Evolutionary conservation across 2,797 vertebrate genomes (phyloP), one percentile per base, ranked within the genome.

Genomic region (Epinephelus awoara): DNA sequence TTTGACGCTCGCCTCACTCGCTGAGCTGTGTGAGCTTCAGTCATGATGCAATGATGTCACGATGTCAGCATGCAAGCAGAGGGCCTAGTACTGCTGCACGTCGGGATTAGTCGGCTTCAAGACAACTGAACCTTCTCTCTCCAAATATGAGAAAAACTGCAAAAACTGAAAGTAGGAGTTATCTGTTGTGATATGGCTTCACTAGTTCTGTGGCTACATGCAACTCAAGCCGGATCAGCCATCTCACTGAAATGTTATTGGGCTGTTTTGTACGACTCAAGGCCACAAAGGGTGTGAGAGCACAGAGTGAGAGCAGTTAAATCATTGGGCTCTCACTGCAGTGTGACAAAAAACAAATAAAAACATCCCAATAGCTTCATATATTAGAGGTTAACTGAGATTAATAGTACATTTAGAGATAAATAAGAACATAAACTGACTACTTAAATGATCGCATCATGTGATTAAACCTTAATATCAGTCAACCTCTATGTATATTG

Each of bases 361-460:
- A 91, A 94, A 94, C 91, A 95, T 91, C 95, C 95, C 95, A 96
- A 95, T 95, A 96, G 94, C 95, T 91, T 94, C 81, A 94, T 95
- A 95, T 94, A 93, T 90, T 91, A 96, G 95, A 96, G 95, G 94
- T 95, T 89, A 89, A 95, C 94, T 93, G 94, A 94, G 76, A 89
- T 90, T 89, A 86, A 87, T 64, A n/a, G 59, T 3, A 2, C 23
- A 42, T 70, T 61, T 44, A 57, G 3, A 40, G 54, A 58, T 13
- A 8, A 21, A 19, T 23, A 47, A 52, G 55, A 67, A 40, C 40
- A 44, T 65, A 44, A 72, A 46, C 18, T 29, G 50, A 47, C 58
- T 0, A 14, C n/a, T 49, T 29, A 6, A 67, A 77, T 62, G 6
- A 61, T 72, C 73, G 67, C 46, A 66, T 34, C 17, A 61, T 50